Evolutionary conservation across 2,888 invertebrate species (phyloP), one percentile per base, ranked within the genome.

Genomic region (Drosophila emarginata): DNA sequence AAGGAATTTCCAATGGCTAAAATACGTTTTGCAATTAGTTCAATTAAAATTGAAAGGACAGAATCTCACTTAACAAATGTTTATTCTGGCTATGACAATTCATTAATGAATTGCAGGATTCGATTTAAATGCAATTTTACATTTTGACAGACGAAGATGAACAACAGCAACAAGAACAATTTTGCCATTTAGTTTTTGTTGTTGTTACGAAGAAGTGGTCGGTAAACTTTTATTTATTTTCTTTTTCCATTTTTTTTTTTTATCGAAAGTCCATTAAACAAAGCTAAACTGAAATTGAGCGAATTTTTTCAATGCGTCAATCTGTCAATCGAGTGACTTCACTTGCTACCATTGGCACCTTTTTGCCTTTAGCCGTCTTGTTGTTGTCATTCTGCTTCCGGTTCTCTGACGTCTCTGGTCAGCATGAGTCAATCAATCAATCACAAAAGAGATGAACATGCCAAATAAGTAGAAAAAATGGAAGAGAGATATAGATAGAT

Each of bases 221-320:
- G 2, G 23, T 23, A 23, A 23, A 23, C 23, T 2, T 23, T 23
- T 23, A n/a, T n/a, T n/a, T n/a, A 23, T 23, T 36, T 36, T 36
- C 11, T 45, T 45, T n/a, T 45, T 14, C 2, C 4, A 23, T n/a
- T 40, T 7, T 40, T 40, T 40, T 32, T 64, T 70, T 59, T 61
- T 67, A 67, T 71, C 11, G 57, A 56, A 67, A 76, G 79, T 79
- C 76, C 72, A 84, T 81, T 84, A 76, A 79, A 78, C 63, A 71
- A 74, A 72, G 78, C 72, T 76, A 60, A 77, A 57, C 72, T 69
- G 60, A 67, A 78, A 80, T 76, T 59, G 69, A 72, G 74, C 40
- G 53, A 64, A 12, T 56, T 14, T 37, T 26, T 26, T 53, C 69
- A 58, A 36, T 50, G 58, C 51, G 72, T 68, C 68, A 67, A 64